Percentiles rank a stretch among this genome's conserved stretches.
Conservation (phyloP, 2,797 vertebrate species). For the Protonibea diacanthus region DNA sequence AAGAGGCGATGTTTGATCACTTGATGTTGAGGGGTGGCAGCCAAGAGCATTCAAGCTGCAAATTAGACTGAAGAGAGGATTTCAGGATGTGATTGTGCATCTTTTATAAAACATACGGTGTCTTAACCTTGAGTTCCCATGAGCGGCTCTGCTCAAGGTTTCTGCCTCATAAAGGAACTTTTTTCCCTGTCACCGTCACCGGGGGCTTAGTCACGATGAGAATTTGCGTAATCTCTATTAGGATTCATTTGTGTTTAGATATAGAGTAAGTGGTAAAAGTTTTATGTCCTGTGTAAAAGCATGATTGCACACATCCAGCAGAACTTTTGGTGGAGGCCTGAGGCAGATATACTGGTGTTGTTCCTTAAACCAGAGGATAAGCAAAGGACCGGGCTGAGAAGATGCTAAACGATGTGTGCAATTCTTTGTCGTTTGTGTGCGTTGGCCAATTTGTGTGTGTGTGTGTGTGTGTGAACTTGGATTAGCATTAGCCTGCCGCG, state of each 20-base stretch:
- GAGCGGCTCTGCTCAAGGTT: no score
- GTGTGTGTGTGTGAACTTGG: slow-evolving; percentile 55
- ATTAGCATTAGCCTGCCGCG: slow-evolving; percentile 68
- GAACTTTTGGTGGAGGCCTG: no score
- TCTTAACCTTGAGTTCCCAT: background rate
- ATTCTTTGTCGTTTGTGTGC: background rate
- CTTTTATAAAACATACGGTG: background rate
- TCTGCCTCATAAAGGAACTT: no score
- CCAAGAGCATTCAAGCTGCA: slow-evolving; percentile 20
- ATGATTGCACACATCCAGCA: no score
- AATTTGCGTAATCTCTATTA: no score
- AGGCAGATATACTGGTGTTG: no score
- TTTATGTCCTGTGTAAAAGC: no score
- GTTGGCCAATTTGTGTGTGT: background rate
- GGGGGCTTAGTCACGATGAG: no score
- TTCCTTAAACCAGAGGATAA: no score
- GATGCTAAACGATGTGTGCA: background rate
- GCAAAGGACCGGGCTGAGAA: background rate
- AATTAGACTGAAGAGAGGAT: background rate
- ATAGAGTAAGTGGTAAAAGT: no score
- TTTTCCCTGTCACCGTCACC: no score
- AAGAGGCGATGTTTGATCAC: background rate
- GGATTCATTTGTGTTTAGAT: no score
- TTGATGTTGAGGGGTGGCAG: background rate
- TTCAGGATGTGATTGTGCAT: background rate